phyloP scores from a whole-genome alignment of 1,140 invertebrate species.

The Pseudomyrmex flavicornis region DNA sequence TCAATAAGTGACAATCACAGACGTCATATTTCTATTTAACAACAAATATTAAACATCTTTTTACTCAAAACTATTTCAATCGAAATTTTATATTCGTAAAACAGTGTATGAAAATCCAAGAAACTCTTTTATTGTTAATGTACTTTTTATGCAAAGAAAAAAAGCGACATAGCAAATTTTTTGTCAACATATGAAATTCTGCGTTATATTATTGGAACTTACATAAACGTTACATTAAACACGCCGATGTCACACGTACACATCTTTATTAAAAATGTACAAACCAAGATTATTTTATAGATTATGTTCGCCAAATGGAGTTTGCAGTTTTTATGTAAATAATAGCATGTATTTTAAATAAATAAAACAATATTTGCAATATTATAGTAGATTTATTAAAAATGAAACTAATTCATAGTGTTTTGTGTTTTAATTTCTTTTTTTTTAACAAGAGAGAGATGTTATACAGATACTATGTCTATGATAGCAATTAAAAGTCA shows the following conservation, averaged over 20 bases:
- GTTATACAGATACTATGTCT: slow-evolving; percentile 19
- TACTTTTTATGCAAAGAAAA: slow-evolving; percentile 26
- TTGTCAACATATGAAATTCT: background rate
- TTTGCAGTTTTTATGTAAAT: slow-evolving; percentile 80
- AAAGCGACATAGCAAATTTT: background rate
- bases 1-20: too few relatives aligned
- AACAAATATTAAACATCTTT: slow-evolving; percentile 46
- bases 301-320: slow-evolving; percentile 56
- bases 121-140: slow-evolving; percentile 27
- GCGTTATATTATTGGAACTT: background rate
- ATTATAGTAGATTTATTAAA: slow-evolving; percentile 55
- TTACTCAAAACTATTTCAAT: background rate
- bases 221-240: slow-evolving; percentile 38
- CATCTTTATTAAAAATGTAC: slow-evolving; percentile 54
- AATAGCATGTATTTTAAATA: slow-evolving; percentile 65
- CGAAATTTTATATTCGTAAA: slow-evolving; percentile 59
- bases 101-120: slow-evolving; percentile 30
- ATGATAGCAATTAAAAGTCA: slow-evolving; percentile 52
- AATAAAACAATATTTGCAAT: slow-evolving; percentile 40
- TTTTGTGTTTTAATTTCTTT: slow-evolving; percentile 51
- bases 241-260: slow-evolving; percentile 24
- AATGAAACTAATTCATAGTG: slow-evolving; percentile 38
- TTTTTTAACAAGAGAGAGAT: slow-evolving; percentile 15
- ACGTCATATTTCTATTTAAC: background rate
- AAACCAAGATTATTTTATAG: slow-evolving; percentile 67